Evolutionary conservation across 2,888 invertebrate species (phyloP), one percentile per base, ranked within the genome.

Genomic region (Ophioninae sp.): DNA sequence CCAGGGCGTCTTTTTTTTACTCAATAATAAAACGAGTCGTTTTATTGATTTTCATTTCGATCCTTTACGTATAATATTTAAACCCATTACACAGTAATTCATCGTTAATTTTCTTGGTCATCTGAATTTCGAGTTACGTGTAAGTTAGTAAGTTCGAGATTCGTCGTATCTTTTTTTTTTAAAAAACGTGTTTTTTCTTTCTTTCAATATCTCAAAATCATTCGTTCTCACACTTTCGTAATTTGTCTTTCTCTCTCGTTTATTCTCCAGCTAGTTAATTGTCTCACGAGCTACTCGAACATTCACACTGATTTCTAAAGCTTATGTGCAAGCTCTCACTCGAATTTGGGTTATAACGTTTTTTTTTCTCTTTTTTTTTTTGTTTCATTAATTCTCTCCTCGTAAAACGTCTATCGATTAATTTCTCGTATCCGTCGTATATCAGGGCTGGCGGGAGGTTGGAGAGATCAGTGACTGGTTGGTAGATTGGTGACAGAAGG

Each of bases 21-120:
- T 78, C 44, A 68, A 84, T 77, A 81, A 76, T 17, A 56, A 67
- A 51, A 85, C 79, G 79, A 83, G 79, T 39, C 37, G 71, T 81
- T 64, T 78, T 72, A 82, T 59, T 59, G 44, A 23, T 64, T 51
- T 76, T 68, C 67, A 41, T 75, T 37, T 44, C 17, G n/a, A 13
- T 71, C 44, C 61, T 41, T 73, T 56, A 58, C 72, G 79, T n/a
- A 39, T 61, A 51, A 64, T 81, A 61, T 59, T 72, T 83, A 61
- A 65, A 71, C 75, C 77, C 56, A 79, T 84, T 84, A 79, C 80
- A 85, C 79, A 78, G 69, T 82, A 85, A 63, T 77, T 85, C 84
- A 86, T 86, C 81, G 79, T 87, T 79, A 85, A 86, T 82, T 86
- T 68, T 87, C 82, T 88, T 89, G 88, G 88, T 89, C 87, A 85